Base-by-base conservation (phyloP, 2,888 invertebrate species). In the Cryptus armator region DNA sequence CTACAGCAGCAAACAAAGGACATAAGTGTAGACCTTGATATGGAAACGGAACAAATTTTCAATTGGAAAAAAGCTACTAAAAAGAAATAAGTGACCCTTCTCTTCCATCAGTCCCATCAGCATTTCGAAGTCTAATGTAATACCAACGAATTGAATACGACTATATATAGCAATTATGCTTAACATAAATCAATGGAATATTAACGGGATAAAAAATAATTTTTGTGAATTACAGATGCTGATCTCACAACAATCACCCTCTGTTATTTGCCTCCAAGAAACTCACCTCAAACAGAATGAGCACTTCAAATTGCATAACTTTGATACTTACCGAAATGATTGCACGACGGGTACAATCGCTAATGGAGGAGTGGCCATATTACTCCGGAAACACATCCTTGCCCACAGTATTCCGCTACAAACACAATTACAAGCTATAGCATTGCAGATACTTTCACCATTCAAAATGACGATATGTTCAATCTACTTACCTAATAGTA, bases 171-270 rank as follows among this genome's bases (percentile, higher is more conserved):
- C n/a, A n/a, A n/a, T n/a, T n/a, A n/a, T n/a, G n/a, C n/a, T n/a
- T n/a, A n/a, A n/a, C n/a, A 62, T 62, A 29, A 29, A 6, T 0
- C 62, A 62, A 32, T 62, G 62, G 62, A 62, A 62, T n/a, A 29
- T 24, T 32, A 62, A 62, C 29, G 62, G 62, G 12, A 10, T 62
- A 1, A 32, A 7, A 62, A 37, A 32, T 2, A 32, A 62, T 24
- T 32, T 62, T 32, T 14, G 37, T 2, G 62, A 62, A 32, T 9
- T 62, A 5, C 62, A 62, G 14, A 62, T 62, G 24, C 14, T 62
- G 32, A 29, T 29, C n/a, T 62, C 62, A 12, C 62, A 62, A 4
- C 32, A 32, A 10, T 10, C 2, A 32, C 62, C 62, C 2, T 32
- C 29, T 10, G 24, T 62, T 3, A 62, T 62, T 1, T 62, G 62